phyloP scores from a whole-genome alignment of 2,888 invertebrate genomes.

The Lingula anatina region DNA sequence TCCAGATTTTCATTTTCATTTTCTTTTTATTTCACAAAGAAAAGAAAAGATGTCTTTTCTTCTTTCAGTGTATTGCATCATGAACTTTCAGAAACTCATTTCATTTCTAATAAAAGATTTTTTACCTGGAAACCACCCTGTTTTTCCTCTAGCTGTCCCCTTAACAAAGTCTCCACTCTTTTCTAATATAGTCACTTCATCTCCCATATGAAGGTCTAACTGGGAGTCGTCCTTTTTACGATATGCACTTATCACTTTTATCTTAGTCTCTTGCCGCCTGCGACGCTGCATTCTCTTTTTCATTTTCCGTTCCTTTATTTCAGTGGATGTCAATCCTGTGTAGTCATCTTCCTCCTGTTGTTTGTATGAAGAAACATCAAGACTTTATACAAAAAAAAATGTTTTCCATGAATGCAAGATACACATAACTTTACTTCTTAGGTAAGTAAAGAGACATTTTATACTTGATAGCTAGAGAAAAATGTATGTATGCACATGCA shows the following conservation, averaged over 20 bases:
- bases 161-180: slow-evolving; percentile 3
- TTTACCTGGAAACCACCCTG: slow-evolving; percentile 7
- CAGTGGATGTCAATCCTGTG: not conserved
- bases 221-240: not conserved
- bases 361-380: not conserved
- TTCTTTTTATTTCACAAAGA: no score
- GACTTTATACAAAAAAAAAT: not conserved
- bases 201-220: slow-evolving; percentile 8
- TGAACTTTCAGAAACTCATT: no score
- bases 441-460: no score
- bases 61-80: no score
- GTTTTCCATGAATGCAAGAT: not conserved
- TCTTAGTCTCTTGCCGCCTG: not conserved
- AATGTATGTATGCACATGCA: no score
- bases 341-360: not conserved
- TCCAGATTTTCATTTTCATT: no score
- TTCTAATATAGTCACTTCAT: slow-evolving; percentile 5
- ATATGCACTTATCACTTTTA: slow-evolving; percentile 1
- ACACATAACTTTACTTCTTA: no score
- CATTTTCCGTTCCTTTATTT: not conserved
- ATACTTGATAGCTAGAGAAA: no score
- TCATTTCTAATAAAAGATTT: no score
- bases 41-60: no score
- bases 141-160: slow-evolving; percentile 3
- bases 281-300: not conserved